Evolutionary conservation across 2,113 vertebrate species (phyloP).

Genomic region (Pholis gunnellus): DNA sequence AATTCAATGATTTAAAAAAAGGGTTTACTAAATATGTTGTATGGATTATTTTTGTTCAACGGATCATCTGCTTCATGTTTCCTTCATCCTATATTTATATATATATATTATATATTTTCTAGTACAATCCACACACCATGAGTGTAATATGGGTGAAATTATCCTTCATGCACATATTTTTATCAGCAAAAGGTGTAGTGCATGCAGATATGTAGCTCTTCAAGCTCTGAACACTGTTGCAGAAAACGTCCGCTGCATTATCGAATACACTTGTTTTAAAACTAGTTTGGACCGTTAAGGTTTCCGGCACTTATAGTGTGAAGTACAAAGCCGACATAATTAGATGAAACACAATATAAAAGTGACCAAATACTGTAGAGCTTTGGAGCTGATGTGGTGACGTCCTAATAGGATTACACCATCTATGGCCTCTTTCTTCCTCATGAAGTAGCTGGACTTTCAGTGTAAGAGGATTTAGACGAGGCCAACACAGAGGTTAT

Average conservation of each 20-base stretch:
- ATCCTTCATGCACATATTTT: too few relatives aligned
- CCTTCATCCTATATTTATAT: too few relatives aligned
- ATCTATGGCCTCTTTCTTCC: conserved; percentile 34
- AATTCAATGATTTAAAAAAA: too few relatives aligned
- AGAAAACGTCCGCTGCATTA: not conserved
- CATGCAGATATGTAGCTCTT: too few relatives aligned
- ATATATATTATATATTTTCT: too few relatives aligned
- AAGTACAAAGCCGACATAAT: not conserved
- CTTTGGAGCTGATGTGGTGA: conserved; percentile 5
- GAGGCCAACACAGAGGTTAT: conserved; percentile 52
- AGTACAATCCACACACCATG: too few relatives aligned
- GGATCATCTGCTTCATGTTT: too few relatives aligned
- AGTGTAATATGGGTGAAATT: too few relatives aligned
- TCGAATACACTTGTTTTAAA: not conserved
- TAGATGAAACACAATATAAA: not conserved
- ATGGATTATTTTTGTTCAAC: too few relatives aligned
- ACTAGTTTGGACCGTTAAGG: not conserved
- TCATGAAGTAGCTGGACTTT: not conserved
- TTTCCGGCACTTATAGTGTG: not conserved
- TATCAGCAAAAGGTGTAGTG: too few relatives aligned
- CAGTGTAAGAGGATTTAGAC: conserved; percentile 54
- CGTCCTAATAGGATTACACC: conserved; percentile 23
- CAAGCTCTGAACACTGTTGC: not conserved
- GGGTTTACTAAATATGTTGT: too few relatives aligned
- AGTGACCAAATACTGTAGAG: not conserved